A percentile compares a stretch with the other conserved stretches of the same genome.
Evolutionary conservation across 2,113 vertebrate genomes (phyloP).

Genomic region (Plestiodon gilberti): DNA sequence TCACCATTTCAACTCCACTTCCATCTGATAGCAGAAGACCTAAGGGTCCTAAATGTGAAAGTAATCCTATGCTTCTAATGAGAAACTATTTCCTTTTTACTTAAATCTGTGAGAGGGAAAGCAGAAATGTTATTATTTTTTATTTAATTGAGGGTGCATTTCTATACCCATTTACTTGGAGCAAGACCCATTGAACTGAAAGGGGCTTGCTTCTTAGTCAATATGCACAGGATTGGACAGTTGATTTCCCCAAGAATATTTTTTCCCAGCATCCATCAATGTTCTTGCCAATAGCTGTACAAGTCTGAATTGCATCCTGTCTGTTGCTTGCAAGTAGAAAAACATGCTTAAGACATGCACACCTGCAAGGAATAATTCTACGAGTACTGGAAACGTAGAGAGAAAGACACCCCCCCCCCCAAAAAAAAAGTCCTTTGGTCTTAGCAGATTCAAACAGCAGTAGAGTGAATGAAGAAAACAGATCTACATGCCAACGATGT

Average conservation of each 20-base stretch:
- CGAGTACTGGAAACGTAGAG: neutral
- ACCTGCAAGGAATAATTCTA: neutral
- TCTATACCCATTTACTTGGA: neutral
- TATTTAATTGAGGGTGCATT: neutral
- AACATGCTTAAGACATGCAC: neutral
- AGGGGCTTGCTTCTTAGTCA: neutral
- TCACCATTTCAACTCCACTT: neutral
- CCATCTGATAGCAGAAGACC: too few relatives aligned
- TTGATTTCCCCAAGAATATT: neutral
- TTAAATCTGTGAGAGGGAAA: neutral
- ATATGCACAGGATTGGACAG: neutral
- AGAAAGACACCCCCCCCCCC: too few relatives aligned
- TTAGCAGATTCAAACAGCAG: neutral
- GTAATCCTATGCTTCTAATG: neutral
- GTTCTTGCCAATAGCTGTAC: neutral
- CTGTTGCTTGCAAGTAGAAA: neutral
- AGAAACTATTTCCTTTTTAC: neutral
- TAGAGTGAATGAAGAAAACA: slow-evolving; percentile 1
- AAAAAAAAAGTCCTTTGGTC: neutral
- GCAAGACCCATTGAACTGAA: neutral
- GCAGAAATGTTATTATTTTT: neutral
- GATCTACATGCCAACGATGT: neutral
- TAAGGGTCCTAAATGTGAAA: too few relatives aligned
- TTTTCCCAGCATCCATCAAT: neutral
- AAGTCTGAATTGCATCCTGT: neutral